phyloP scores from a whole-genome alignment of 2,888 invertebrate species.

The Andrena minutula region DNA sequence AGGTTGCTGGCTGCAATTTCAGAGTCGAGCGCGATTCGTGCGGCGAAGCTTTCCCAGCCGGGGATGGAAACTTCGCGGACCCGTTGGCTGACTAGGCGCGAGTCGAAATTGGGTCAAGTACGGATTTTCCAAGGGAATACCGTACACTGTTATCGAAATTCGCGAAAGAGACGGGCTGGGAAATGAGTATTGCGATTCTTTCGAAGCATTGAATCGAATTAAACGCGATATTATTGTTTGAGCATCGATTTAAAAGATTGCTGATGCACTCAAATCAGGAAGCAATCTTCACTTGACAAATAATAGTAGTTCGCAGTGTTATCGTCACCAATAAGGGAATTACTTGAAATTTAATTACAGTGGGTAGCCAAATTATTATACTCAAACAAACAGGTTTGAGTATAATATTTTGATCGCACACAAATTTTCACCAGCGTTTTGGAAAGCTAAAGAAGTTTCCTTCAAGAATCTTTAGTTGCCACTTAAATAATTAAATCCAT shows the following conservation, averaged over 20 bases:
- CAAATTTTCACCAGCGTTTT: too few relatives aligned
- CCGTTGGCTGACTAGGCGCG: conserved; percentile 22
- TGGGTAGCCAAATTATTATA: too few relatives aligned
- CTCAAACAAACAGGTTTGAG: too few relatives aligned
- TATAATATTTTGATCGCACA: too few relatives aligned
- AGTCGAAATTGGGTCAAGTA: conserved; percentile 50
- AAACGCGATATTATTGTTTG: neutral
- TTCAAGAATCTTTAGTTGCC: too few relatives aligned
- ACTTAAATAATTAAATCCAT: too few relatives aligned
- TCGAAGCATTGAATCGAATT: neutral
- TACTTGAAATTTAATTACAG: neutral
- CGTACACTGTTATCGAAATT: neutral
- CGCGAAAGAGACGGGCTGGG: neutral
- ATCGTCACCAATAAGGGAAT: neutral
- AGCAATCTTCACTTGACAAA: neutral
- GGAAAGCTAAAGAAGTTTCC: too few relatives aligned
- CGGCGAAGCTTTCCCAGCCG: conserved; percentile 43
- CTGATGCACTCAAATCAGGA: neutral
- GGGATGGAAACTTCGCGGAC: conserved; percentile 33
- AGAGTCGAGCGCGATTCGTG: conserved; percentile 58
- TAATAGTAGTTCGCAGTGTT: neutral
- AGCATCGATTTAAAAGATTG: neutral
- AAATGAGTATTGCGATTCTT: neutral
- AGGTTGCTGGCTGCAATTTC: conserved; percentile 69
- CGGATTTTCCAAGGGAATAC: conserved; percentile 32